A percentile compares a stretch with the other conserved stretches of the same genome.
phyloP scores from a whole-genome alignment of 2,113 vertebrate species.

The Ariopsis seemanni region DNA sequence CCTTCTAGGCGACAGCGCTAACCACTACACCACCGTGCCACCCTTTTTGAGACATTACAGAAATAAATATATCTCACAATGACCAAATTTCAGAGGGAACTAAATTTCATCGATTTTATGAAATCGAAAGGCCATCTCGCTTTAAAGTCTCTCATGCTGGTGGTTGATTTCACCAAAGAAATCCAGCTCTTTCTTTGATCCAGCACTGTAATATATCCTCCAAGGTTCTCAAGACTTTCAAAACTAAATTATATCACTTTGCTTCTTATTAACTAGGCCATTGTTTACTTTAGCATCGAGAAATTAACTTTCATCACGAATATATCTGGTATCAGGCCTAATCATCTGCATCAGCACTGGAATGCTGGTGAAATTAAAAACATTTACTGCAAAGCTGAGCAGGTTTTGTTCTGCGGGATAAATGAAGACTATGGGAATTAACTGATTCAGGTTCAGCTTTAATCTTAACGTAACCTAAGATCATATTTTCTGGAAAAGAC shows the following conservation, averaged over 20 bases:
- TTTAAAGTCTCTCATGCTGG: background rate
- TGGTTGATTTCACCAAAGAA: background rate
- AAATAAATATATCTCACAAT: too few relatives aligned
- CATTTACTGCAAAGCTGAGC: background rate
- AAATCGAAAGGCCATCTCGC: too few relatives aligned
- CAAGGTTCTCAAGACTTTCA: background rate
- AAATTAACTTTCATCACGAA: background rate
- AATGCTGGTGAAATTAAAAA: conserved; percentile 14
- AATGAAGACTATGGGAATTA: background rate
- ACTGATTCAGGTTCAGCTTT: background rate
- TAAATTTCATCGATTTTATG: too few relatives aligned
- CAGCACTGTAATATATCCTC: background rate
- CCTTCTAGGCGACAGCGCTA: too few relatives aligned
- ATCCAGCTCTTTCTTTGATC: background rate
- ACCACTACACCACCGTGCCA: too few relatives aligned
- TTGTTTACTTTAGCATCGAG: background rate
- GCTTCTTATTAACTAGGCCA: background rate
- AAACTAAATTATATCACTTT: background rate
- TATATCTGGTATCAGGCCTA: background rate
- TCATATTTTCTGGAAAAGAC: background rate
- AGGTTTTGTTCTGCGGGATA: background rate
- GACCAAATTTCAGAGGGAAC: too few relatives aligned
- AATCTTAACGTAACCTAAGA: conserved; percentile 17
- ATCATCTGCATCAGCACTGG: background rate
- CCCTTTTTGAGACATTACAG: too few relatives aligned